phyloP scores from a whole-genome alignment of 2,113 vertebrate species.

The Dipodomys spectabilis region DNA sequence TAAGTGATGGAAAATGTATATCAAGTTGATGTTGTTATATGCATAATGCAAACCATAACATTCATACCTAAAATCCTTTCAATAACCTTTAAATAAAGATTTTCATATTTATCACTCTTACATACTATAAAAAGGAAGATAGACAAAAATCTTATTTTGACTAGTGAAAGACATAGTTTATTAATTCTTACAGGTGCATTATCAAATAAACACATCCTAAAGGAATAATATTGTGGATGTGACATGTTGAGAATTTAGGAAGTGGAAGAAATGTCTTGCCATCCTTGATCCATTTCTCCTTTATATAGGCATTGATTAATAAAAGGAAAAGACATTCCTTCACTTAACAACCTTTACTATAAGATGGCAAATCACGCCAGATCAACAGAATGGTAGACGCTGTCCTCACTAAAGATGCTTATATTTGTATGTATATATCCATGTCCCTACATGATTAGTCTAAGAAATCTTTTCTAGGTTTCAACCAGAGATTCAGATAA shows the following conservation, averaged over 20 bases:
- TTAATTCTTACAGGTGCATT: slow-evolving; percentile 56
- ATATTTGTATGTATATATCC: not conserved
- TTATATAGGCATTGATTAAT: not conserved
- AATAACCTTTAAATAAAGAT: slow-evolving; percentile 22
- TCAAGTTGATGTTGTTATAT: slow-evolving; percentile 24
- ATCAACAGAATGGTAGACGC: not conserved
- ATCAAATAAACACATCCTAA: slow-evolving; percentile 34
- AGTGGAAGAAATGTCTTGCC: not conserved
- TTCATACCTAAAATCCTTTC: slow-evolving; percentile 39
- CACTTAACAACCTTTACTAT: not conserved
- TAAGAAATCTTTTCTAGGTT: not conserved
- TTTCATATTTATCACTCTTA: slow-evolving; percentile 33
- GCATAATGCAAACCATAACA: not conserved
- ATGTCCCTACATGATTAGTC: not conserved
- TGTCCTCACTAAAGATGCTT: not conserved
- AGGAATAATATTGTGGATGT: not conserved
- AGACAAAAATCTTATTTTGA: slow-evolving; percentile 52
- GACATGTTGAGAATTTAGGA: not conserved
- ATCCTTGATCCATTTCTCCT: not conserved
- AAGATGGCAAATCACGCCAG: not conserved
- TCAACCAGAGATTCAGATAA: not conserved
- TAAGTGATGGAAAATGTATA: not conserved
- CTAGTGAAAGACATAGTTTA: slow-evolving; percentile 43
- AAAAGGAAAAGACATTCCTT: not conserved
- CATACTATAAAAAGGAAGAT: slow-evolving; percentile 55